phyloP scores from a whole-genome alignment of 2,888 invertebrate species.

The Seladonia tumulorum region DNA sequence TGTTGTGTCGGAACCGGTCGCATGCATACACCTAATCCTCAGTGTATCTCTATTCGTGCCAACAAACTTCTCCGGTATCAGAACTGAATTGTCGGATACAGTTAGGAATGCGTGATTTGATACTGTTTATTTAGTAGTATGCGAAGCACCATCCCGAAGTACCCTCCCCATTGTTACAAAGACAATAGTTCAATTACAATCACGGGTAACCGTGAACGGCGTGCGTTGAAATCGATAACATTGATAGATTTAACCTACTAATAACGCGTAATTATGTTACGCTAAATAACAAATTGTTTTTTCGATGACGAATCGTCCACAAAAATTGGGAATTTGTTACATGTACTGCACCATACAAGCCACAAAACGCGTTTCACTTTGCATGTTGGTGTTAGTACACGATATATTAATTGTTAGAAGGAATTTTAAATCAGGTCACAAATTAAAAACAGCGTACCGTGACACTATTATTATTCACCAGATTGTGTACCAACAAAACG shows the following conservation, averaged over 20 bases:
- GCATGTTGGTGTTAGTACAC: not conserved
- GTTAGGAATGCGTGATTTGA: not conserved
- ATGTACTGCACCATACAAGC: not conserved
- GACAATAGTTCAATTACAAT: not conserved
- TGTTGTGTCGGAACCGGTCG: not conserved
- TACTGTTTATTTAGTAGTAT: slow-evolving; percentile 1
- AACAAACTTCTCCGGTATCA: not conserved
- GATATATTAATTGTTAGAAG: not conserved
- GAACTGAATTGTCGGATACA: not conserved
- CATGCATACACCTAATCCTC: not conserved
- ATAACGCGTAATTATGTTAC: not conserved
- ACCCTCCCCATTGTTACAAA: not conserved
- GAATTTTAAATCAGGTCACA: not conserved
- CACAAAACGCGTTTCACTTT: not conserved
- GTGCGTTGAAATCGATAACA: not conserved
- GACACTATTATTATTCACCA: not conserved
- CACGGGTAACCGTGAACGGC: not conserved
- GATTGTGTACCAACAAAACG: not conserved
- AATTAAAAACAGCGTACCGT: not conserved
- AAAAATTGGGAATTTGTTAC: not conserved
- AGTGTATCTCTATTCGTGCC: not conserved
- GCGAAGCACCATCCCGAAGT: no score
- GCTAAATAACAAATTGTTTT: not conserved
- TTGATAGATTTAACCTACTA: not conserved
- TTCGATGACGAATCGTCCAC: not conserved